phyloP scores from a whole-genome alignment of 2,888 invertebrate genomes.

The Nasonovia ribisnigri region DNA sequence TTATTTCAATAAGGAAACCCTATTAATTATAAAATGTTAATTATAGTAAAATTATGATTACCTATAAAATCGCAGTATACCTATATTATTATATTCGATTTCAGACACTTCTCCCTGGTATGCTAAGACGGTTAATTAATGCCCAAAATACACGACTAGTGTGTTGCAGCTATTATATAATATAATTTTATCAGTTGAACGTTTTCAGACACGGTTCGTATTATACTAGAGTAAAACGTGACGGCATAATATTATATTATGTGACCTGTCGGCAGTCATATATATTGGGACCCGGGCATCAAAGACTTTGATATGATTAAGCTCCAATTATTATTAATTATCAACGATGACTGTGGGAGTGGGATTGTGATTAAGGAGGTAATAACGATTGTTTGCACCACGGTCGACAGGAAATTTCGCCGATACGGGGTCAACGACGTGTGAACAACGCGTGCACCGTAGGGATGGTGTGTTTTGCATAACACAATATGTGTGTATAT shows the following conservation, averaged over 20 bases:
- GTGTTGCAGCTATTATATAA: not conserved
- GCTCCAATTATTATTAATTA: slow-evolving; percentile 31
- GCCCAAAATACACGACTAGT: not conserved
- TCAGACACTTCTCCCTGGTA: not conserved
- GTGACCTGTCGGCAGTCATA: not conserved
- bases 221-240: not conserved
- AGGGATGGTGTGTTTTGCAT: slow-evolving; percentile 1
- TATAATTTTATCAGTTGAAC: not conserved
- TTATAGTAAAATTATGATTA: too few relatives aligned
- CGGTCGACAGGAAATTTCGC: slow-evolving; percentile 39
- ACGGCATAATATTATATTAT: not conserved
- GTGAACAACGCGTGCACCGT: slow-evolving; percentile 15
- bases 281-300: not conserved
- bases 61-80: not conserved
- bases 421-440: slow-evolving; percentile 27
- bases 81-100: not conserved
- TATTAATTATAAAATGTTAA: too few relatives aligned
- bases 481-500: slow-evolving; percentile 13
- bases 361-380: slow-evolving; percentile 11
- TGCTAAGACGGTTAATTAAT: not conserved
- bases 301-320: slow-evolving; percentile 25
- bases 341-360: not conserved
- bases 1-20: too few relatives aligned
- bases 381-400: slow-evolving; percentile 41
- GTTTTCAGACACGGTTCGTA: not conserved